Evolutionary conservation across 2,888 invertebrate genomes (phyloP), one percentile per base, ranked within the genome.

Genomic region (Zonitis immaculata): DNA sequence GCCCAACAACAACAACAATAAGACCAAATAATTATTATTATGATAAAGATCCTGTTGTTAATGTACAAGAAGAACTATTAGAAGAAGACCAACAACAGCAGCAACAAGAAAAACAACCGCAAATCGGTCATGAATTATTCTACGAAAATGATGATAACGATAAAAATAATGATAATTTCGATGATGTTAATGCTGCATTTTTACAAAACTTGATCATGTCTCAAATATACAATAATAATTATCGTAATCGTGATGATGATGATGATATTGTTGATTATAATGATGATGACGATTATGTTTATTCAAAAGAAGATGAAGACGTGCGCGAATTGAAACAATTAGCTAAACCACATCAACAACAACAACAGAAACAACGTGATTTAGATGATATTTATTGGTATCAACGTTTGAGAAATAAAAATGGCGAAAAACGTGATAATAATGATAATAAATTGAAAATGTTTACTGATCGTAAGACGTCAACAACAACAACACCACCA

Each of bases 91-190:
- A 84, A 66, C 75, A 83, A 47, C 79, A 84, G 65, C 73, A 77
- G 54, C 66, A 82, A 35, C 77, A 82, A 11, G n/a, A n/a, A n/a
- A n/a, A n/a, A n/a, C n/a, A n/a, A n/a, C 76, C 84, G 28, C 84
- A 84, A 0, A 82, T 84, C 22, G 84, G 84, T n/a, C 84, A 85
- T 66, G 85, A 85, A 69, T 82, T 82, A 12, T 82, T 83, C 78
- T 85, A 81, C 60, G 84, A 84, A 68, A 81, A 78, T 58, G 82
- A 82, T 57, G 67, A 69, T 42, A 54, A 57, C 5, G 43, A 47
- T 9, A 62, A 59, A 3, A 44, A 59, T 22, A 54, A 50, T 12
- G 66, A 65, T 27, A 69, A 64, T 49, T 64, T 74, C 12, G 77
- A 77, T 28, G 76, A 77, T 50, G 75, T 74, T 4, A 85, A 82